phyloP scores from a whole-genome alignment of 1,140 invertebrate genomes.

The Drosophila triauraria region DNA sequence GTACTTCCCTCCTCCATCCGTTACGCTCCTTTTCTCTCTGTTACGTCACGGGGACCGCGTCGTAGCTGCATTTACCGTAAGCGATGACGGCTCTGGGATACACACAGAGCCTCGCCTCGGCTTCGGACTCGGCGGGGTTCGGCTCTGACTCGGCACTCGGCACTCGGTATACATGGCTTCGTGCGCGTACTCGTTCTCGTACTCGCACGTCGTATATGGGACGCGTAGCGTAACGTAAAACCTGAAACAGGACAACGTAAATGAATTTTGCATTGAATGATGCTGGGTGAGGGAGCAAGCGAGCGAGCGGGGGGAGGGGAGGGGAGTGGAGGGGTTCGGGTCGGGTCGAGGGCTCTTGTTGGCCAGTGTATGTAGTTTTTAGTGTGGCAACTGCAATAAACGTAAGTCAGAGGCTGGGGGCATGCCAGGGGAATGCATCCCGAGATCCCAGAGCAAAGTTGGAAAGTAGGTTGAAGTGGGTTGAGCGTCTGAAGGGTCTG shows the following conservation, averaged over 20 bases:
- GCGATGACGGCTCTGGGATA: conserved; percentile 47
- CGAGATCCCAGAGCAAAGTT: conserved; percentile 1
- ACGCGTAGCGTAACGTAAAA: conserved; percentile 80
- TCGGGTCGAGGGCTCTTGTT: neutral
- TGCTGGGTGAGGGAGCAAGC: conserved; percentile 29
- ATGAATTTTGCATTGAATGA: conserved; percentile 83
- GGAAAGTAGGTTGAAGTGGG: conserved; percentile 20
- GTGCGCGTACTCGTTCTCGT: conserved; percentile 35
- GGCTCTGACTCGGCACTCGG: neutral
- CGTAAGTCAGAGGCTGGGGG: neutral
- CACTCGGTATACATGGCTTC: conserved; percentile 7
- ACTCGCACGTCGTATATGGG: conserved; percentile 55
- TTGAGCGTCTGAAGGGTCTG: conserved; percentile 1
- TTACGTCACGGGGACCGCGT: conserved; percentile 66
- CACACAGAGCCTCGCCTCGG: conserved; percentile 5
- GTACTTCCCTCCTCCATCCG: neutral
- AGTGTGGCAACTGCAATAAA: conserved; percentile 19
- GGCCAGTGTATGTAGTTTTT: conserved; percentile 2
- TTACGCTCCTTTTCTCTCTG: neutral
- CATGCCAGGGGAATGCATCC: conserved; percentile 2
- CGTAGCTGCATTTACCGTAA: conserved; percentile 53
- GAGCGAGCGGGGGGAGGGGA: neutral
- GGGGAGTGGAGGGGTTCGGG: neutral
- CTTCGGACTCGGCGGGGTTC: neutral
- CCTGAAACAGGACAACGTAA: conserved; percentile 78